Base-by-base conservation (phyloP, 2,797 vertebrate species). In the Hafferia zeledoni region DNA sequence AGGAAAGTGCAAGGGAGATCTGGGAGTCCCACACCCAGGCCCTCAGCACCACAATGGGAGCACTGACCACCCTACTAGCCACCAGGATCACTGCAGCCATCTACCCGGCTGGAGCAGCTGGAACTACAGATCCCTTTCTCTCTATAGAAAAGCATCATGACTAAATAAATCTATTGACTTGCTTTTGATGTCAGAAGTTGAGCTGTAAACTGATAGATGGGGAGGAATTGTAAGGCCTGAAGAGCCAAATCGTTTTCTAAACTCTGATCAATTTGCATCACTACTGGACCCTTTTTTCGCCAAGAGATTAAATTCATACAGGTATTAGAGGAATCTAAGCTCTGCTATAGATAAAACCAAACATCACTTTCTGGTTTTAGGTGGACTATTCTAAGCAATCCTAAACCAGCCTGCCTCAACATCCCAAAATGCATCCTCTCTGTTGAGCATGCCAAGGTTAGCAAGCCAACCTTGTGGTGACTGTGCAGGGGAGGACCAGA, bases 271-370 rank as follows among this genome's bases (percentile, higher is more conserved):
- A 6, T 65, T 28, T 78, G 30, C 3, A 1, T 87, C 69, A 59
- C 27, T 31, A 61, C 30, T 76, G 49, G 91, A 80, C n/a, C 35
- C 20, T 49, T 81, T 89, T 83, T 28, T 44, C 79, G 60, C 52
- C 74, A 41, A 61, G 89, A 96, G 65, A 43, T 74, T 82, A 89
- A 90, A 81, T 87, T 61, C 37, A 85, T 28, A 39, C 75, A 90
- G 52, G 49, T 82, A 90, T 90, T 86, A 84, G 33, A 92, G 67
- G 44, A 87, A 92, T 90, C 63, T 87, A 33, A 76, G 47, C 49
- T 83, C 79, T 72, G 65, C 83, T 93, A 75, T 59, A 93, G 79
- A 86, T 94, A 91, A 88, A 94, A 56, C 28, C 31, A 61, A 85
- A 27, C 76, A 89, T 87, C 30, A 23, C n/a, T 81, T 89, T 91